phyloP scores from a whole-genome alignment of 2,113 vertebrate genomes.

The Ptilorrhoa leucosticta region DNA sequence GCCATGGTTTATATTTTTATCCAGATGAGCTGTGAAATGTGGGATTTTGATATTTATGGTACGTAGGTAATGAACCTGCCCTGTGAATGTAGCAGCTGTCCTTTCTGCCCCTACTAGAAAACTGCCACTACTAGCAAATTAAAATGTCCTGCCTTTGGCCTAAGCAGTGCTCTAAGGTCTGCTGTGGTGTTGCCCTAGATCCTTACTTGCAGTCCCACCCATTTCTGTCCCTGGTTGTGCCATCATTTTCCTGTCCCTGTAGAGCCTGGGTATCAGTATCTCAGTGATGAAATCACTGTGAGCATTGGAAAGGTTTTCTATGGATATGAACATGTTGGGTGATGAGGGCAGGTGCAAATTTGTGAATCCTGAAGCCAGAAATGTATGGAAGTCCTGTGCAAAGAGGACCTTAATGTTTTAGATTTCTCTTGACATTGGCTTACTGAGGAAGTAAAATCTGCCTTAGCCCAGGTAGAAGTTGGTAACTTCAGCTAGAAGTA shows the following conservation, averaged over 20 bases:
- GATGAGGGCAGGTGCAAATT: not conserved
- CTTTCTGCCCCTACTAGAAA: not conserved
- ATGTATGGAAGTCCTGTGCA: not conserved
- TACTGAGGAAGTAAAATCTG: not conserved
- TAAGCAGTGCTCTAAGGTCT: not conserved
- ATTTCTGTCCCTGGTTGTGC: not conserved
- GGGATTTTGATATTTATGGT: slow-evolving; percentile 99
- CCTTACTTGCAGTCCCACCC: not conserved
- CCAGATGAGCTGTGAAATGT: slow-evolving; percentile 99
- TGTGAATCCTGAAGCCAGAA: not conserved
- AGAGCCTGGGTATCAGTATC: not conserved
- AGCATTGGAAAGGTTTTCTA: not conserved
- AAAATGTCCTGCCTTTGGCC: not conserved
- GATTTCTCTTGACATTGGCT: not conserved
- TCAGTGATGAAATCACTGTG: not conserved
- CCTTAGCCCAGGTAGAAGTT: not conserved
- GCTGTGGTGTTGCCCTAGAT: not conserved
- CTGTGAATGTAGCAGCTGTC: not conserved
- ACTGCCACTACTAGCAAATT: not conserved
- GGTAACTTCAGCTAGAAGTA: not conserved
- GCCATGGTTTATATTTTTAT: slow-evolving; percentile 99
- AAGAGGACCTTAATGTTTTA: not conserved
- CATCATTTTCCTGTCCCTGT: not conserved
- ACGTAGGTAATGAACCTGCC: not conserved
- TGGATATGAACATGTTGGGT: not conserved